These are phyloP conservation scores for Heliconius melpomene DNA, from an alignment of 1,140 invertebrate species.

Conservation along the genomic window DNA sequence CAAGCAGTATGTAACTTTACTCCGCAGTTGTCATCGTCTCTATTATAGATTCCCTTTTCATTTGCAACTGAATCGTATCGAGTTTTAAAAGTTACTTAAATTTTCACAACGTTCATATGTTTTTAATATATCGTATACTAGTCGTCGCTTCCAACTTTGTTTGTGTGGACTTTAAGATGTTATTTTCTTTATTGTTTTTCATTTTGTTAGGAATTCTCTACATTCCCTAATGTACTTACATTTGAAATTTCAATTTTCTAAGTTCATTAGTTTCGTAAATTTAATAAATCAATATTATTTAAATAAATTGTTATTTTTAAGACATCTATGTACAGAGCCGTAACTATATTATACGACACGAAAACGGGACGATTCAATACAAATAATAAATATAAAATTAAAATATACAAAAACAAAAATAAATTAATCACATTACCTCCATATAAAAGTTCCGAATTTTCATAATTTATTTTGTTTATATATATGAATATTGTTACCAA, in stretches of 20 bases:
- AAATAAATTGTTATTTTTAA: no score
- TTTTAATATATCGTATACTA: no score
- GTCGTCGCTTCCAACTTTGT: no score
- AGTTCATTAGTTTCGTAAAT: no score
- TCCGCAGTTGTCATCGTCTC: conserved; percentile 28
- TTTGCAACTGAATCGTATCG: conserved; percentile 42
- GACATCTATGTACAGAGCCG: no score
- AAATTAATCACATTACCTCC: conserved; percentile 52
- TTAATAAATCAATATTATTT: no score
- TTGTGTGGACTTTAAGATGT: neutral
- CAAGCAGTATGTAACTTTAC: conserved; percentile 18
- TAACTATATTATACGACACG: no score
- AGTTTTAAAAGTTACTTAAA: conserved; percentile 7
- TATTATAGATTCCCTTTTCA: conserved; percentile 67
- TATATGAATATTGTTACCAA: neutral
- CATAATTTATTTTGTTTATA: conserved; percentile 57
- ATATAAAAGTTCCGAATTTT: conserved; percentile 70
- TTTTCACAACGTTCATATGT: neutral
- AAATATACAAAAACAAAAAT: conserved; percentile 30
- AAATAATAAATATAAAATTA: conserved; percentile 17
- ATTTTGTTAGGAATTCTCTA: no score
- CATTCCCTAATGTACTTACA: no score
- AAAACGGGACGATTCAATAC: no score
- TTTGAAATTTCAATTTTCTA: no score
- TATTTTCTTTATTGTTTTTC: neutral